Base-by-base conservation (phyloP, 2,797 vertebrate genomes). In the Catamblyrhynchus diadema region DNA sequence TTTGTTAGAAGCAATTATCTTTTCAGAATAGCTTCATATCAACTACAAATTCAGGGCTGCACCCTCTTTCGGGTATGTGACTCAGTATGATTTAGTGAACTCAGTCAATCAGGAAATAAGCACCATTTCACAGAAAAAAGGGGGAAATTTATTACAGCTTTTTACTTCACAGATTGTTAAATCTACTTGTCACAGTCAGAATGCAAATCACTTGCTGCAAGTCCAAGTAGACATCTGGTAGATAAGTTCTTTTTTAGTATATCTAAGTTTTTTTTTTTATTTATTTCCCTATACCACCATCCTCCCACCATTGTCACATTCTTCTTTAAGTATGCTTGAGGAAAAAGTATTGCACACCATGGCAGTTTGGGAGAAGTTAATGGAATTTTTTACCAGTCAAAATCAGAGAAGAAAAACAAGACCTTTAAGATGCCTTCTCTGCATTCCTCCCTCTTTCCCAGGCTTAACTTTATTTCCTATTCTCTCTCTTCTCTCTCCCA, bases 251-350 rank as follows among this genome's bases (percentile, higher is more conserved):
- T 59, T 86, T 39, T 59, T 61, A 59, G 7, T 62, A 33, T 25
- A 33, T n/a, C 30, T 21, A 21, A 0, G 2, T 44, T 60, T 73
- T 51, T 7, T 42, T 71, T 37, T 67, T 44, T 33, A 27, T 45
- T 88, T 79, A 28, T 53, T 14, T 65, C 8, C 8, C 9, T 61
- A 44, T 5, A 27, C 17, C 21, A 45, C 8, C 4, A 11, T 16
- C 6, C 3, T 2, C 13, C 14, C 20, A 17, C 2, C 13, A 14
- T 3, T 8, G 2, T 21, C n/a, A 3, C 2, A 41, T n/a, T 27
- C 9, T 79, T 79, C 24, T 62, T 62, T 21, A 70, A 77, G 9
- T 3, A 56, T 35, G 9, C 56, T 54, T 73, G 28, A 73, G 33
- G 16, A 73, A 71, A 66, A 90, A 3, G 2, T 12, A 30, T n/a